phyloP scores from a whole-genome alignment of 1,140 invertebrate genomes.

The Nilaparvata lugens region DNA sequence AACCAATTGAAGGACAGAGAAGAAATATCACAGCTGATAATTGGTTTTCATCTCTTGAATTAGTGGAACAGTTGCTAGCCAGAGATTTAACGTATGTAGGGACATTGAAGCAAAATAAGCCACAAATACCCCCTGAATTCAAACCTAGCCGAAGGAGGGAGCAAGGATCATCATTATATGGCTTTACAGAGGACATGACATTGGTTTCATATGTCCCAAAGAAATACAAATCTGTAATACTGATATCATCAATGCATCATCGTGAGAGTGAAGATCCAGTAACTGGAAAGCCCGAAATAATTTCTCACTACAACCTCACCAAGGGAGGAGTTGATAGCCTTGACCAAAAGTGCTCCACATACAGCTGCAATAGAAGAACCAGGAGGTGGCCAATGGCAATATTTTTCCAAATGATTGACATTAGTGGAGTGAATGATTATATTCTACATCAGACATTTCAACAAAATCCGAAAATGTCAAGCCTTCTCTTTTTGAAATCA shows the following conservation, averaged over 20 bases:
- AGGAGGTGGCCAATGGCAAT: too few species aligned
- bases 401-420: too few species aligned
- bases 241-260: not conserved
- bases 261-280: not conserved
- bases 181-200: slow-evolving; percentile 16
- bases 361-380: not conserved
- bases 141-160: not conserved
- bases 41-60: slow-evolving; percentile 34
- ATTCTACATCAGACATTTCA: too few species aligned
- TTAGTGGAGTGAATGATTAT: too few species aligned
- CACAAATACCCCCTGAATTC: slow-evolving; percentile 31
- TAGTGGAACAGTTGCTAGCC: slow-evolving; percentile 30
- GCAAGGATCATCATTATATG: slow-evolving; percentile 3
- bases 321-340: too few species aligned
- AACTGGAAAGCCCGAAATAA: slow-evolving; percentile 10
- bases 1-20: slow-evolving; percentile 27
- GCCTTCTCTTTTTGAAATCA: too few species aligned
- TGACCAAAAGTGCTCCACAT: slow-evolving; percentile 4
- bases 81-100: slow-evolving; percentile 32
- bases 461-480: too few species aligned
- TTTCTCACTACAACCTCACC: not conserved
- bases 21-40: slow-evolving; percentile 34
- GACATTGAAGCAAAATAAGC: slow-evolving; percentile 38
- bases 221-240: slow-evolving; percentile 11
- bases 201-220: slow-evolving; percentile 22